Evolutionary conservation across 2,888 invertebrate species (phyloP).

Genomic region (Apocheima hispidaria): DNA sequence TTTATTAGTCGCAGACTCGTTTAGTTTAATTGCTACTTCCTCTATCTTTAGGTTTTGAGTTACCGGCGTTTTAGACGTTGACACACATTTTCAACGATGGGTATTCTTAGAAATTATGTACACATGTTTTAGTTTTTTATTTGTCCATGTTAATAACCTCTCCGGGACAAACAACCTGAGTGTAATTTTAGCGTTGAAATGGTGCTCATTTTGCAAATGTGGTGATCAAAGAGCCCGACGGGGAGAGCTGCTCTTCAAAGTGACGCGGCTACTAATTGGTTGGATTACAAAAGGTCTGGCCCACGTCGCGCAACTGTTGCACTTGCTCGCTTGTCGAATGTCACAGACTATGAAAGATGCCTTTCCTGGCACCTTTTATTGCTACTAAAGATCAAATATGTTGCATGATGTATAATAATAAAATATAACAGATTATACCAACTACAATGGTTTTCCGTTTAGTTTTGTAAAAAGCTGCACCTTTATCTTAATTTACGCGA

Average conservation of each 20-base stretch:
- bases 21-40: constrained; percentile 69
- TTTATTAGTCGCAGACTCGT: constrained; percentile 63
- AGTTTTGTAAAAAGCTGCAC: neutral
- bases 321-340: constrained; percentile 48
- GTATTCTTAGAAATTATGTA: constrained; percentile 65
- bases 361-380: constrained; percentile 11
- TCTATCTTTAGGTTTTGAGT: constrained; percentile 62
- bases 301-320: constrained; percentile 53
- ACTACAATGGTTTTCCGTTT: neutral
- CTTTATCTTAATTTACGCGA: neutral
- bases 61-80: constrained; percentile 64
- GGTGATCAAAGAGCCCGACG: constrained; percentile 73
- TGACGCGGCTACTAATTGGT: constrained; percentile 78
- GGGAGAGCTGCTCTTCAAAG: constrained; percentile 61
- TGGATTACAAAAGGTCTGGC: constrained; percentile 66
- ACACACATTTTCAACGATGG: constrained; percentile 63
- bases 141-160: constrained; percentile 72
- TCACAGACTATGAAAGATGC: constrained; percentile 49
- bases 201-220: constrained; percentile 69
- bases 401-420: neutral
- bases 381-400: constrained; percentile 1
- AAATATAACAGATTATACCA: neutral
- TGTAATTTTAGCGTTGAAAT: constrained; percentile 72
- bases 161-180: constrained; percentile 55
- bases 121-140: constrained; percentile 49